Base-by-base conservation (phyloP, 2,888 invertebrate genomes). In the Nymphalis urticae region DNA sequence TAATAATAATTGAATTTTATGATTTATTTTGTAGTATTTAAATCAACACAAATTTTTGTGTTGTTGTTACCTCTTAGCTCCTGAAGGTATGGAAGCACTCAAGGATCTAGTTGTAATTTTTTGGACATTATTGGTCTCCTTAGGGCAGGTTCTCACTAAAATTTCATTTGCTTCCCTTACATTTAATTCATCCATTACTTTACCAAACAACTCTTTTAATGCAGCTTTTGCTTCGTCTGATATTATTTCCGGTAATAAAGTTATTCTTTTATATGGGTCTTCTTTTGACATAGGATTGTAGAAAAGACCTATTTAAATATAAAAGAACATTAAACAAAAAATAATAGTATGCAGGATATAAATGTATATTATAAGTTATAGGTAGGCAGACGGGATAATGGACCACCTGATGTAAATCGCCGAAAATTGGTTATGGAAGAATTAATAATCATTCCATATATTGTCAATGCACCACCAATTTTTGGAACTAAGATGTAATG, bases 131-230 rank as follows among this genome's bases (percentile, higher is more conserved):
- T 85, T 90, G 67, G 79, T 85, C 78, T 95, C 94, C 83, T 93
- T 94, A 13, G 95, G 95, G 75, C 96, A 96, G 32, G 97, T 95
- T 77, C 95, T 94, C 6, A 97, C 94, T 72, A 97, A 90, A 74
- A 97, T 95, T 75, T 96, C 96, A 85, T 97, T 97, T 0, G 97
- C 97, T 89, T 97, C 96, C 74, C 94, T 94, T 42, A 94, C 88
- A 72, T 92, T 95, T 62, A 98, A 90, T 83, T 97, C 97, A 77
- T 95, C 95, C 77, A 96, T 88, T 24, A 94, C 88, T 79, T 90
- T 91, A 54, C 88, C 88, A 85, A 95, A 97, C 75, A 96, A 93
- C 10, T 89, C 84, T 82, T 95, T 95, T 60, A 97, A 90, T 66
- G 94, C 93, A 10, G 85, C 79, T 83, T 95, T 95, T 2, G 94